Evolutionary conservation across 2,797 vertebrate genomes (phyloP), one percentile per base, ranked within the genome.

Genomic region (Pogonophryne albipinna): DNA sequence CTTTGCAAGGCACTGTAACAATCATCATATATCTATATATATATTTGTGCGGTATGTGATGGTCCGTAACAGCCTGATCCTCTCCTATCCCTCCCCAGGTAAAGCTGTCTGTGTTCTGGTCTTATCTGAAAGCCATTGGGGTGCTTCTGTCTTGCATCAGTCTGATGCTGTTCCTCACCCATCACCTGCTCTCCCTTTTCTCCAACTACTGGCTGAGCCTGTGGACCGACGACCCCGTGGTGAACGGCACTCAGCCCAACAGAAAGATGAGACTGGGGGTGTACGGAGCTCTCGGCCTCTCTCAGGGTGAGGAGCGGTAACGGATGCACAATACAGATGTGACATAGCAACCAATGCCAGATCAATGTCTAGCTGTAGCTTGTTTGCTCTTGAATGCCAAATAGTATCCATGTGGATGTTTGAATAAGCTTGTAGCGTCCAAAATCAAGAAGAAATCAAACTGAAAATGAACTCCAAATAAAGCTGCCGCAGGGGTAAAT

Each of bases 161-260:
- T 78, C 73, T 97, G 79, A 80, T 98, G 84, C 94, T 99, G 14
- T 99, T 98, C 72, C 12, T 98, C 3, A 88, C 92, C 57, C 96
- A 98, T 85, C 95, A 99, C 14, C 14, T 95, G 4, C 85, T 97
- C 1, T 93, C 98, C 0, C 79, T 99, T 64, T 87, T 94, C 66
- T 98, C 98, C 65, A 98, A 99, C 94, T 99, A 97, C 83, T 99
- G 98, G 98, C 95, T 99, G 7, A 99, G 98, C 78, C 89, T 97
- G 58, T 99, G 98, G 98, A 98, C 98, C 0, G 98, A 99, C 2
- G 98, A 99, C 89, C 96, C 95, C 0, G 90, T 97, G 45, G 15
- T 98, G 64, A 99, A 99, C 1, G 97, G 97, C 59, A 99, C 98
- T 0, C 97, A 99, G 91, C 93, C 95, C 1, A 64, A 93, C 86